Base-by-base conservation (phyloP, 2,888 invertebrate species). In the Dendrolimus houi region DNA sequence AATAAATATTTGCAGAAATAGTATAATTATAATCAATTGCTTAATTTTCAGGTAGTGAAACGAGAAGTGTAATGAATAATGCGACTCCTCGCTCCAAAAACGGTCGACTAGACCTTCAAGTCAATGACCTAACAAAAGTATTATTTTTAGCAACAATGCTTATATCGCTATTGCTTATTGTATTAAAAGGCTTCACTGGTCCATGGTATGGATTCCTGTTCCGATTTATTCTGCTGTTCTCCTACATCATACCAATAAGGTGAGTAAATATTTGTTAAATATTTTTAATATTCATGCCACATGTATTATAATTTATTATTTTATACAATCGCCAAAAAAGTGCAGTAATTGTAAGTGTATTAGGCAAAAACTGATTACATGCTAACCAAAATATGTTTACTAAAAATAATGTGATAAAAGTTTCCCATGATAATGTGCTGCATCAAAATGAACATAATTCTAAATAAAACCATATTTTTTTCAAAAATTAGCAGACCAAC, bases 231-330 rank as follows among this genome's bases (percentile, higher is more conserved):
- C 92, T 99, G 54, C 93, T 99, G 14, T 99, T 99, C 90, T 99
- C 99, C 0, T 99, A 99, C 87, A 99, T 99, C 71, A 99, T 99
- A 76, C 99, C 99, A 13, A 98, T 99, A 70, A 97, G 96, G 95
- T 95, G 72, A 90, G 87, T 69, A 40, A 42, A 47, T 55, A 41
- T 8, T 12, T 10, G 8, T 42, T 2, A 42, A 56, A 29, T 54
- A 10, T 42, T 3, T 41, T 14, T 13, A 42, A 17, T n/a, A 6
- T 29, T 29, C 29, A 17, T 17, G 29, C 6, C 29, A 29, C 17
- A 17, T 17, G 17, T 17, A 17, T 17, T 17, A 17, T 3, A 17
- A 17, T 17, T 17, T 17, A 17, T 17, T 17, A 17, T 17, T 17
- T 17, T 17, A 17, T 17, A 17, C 17, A 17, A 2, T 17, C 2